Evolutionary conservation across 2,888 invertebrate genomes (phyloP).

Genomic region (Muschampia plurimacula): DNA sequence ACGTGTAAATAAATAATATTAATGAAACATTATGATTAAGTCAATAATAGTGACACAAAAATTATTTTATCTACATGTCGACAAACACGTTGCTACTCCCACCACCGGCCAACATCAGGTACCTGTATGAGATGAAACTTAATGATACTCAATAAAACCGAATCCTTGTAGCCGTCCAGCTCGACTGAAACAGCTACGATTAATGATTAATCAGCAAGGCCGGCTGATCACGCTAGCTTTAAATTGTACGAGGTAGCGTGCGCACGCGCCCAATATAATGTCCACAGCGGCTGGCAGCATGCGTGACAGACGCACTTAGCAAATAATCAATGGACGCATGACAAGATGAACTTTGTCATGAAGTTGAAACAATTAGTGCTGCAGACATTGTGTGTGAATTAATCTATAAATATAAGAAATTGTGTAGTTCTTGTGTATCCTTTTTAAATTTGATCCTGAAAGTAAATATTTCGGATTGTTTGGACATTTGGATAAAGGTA

Average conservation of each 20-base stretch:
- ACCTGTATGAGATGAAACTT: background rate
- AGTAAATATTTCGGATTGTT: background rate
- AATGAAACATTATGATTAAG: too few relatives aligned
- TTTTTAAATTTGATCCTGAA: background rate
- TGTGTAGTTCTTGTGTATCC: background rate
- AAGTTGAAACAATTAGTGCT: constrained; percentile 1
- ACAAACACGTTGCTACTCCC: background rate
- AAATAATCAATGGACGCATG: background rate
- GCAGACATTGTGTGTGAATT: background rate
- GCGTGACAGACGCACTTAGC: constrained; percentile 44
- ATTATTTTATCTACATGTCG: background rate
- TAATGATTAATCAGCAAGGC: constrained; percentile 60
- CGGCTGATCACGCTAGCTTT: constrained; percentile 56
- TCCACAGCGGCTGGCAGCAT: constrained; percentile 52
- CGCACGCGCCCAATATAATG: constrained; percentile 59
- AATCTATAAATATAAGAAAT: background rate
- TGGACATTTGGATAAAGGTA: background rate
- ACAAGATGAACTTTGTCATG: constrained; percentile 3
- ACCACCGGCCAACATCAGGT: background rate
- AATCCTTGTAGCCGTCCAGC: constrained; percentile 18
- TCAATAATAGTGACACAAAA: background rate
- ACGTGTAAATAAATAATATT: too few relatives aligned
- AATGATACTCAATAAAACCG: background rate
- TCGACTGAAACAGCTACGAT: constrained; percentile 39
- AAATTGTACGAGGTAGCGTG: constrained; percentile 58